Evolutionary conservation across 2,888 invertebrate species (phyloP).

Genomic region (Bruchidius siliquastri): DNA sequence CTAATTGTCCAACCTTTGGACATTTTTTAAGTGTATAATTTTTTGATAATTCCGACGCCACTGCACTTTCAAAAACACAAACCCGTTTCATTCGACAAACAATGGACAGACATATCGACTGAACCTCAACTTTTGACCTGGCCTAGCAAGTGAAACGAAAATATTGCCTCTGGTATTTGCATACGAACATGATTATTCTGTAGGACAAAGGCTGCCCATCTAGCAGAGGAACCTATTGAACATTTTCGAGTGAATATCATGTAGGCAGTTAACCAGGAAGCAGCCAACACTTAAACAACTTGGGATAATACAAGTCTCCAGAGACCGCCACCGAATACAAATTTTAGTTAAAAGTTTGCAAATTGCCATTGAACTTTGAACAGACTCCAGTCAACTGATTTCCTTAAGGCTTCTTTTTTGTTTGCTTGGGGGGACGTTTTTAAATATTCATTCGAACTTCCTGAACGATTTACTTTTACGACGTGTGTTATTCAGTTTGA

Average conservation of each 20-base stretch:
- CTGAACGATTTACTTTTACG: neutral
- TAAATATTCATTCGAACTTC: slow-evolving; percentile 7
- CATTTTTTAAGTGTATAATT: no score
- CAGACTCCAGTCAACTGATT: slow-evolving; percentile 32
- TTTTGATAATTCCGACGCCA: no score
- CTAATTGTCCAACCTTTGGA: no score
- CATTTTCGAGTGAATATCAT: slow-evolving; percentile 23
- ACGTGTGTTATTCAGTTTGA: neutral
- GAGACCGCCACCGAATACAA: slow-evolving; percentile 41
- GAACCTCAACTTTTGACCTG: no score
- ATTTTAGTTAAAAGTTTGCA: slow-evolving; percentile 43
- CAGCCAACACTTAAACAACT: slow-evolving; percentile 27
- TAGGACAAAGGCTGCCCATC: neutral
- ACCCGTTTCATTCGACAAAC: no score
- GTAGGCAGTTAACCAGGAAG: slow-evolving; percentile 25
- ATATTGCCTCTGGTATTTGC: no score
- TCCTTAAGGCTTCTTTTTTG: slow-evolving; percentile 29
- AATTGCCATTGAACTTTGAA: slow-evolving; percentile 35
- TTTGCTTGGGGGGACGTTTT: slow-evolving; percentile 24
- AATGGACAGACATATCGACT: no score
- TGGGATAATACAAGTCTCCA: slow-evolving; percentile 39
- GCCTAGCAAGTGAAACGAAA: no score
- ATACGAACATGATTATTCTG: no score
- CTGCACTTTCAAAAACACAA: no score
- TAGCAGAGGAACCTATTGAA: slow-evolving; percentile 9